Evolutionary conservation across 2,888 invertebrate species (phyloP), one percentile per base, ranked within the genome.

Genomic region (Eilema sororculum): DNA sequence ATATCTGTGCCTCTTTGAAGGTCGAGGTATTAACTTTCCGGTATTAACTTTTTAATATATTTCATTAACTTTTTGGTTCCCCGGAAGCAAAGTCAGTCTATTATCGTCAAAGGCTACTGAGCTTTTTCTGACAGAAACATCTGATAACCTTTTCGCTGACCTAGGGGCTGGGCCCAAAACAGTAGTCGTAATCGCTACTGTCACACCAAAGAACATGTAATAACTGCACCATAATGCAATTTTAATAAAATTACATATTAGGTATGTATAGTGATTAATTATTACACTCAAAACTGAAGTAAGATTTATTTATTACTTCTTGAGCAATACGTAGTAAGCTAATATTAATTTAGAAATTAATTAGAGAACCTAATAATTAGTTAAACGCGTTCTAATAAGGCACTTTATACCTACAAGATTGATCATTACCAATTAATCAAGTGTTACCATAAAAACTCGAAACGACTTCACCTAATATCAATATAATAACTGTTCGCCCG

Each of bases 401-500:
- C 65, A 68, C 28, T 71, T 71, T 61, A 66, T 61, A 62, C 62
- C 28, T 37, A 65, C 58, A 62, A 68, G 67, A 68, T 68, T 60
- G 57, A 68, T 28, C 65, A 61, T 56, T 25, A 68, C 58, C 28
- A 28, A 33, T 68, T 37, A 72, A 65, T 68, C 65, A 68, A 65
- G 25, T 58, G 59, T 71, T 58, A 72, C 30, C 30, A 72, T 58
- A 72, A 68, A 72, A 68, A 68, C 65, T 46, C 65, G 65, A 72
- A 68, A 65, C 61, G 60, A 61, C 41, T 71, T 77, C 76, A 75
- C 75, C 61, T 81, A 85, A 87, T 87, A 82, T 74, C 75, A 83
- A 84, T 82, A 83, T 87, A 87, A 87, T 86, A 82, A 82, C 79
- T 37, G 57, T 63, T 69, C 73, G 68, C 85, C 81, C 77, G 70